A percentile compares a stretch with the other conserved stretches of the same genome.
Evolutionary conservation across 2,888 invertebrate genomes (phyloP).

Genomic region (Fragum fragum): DNA sequence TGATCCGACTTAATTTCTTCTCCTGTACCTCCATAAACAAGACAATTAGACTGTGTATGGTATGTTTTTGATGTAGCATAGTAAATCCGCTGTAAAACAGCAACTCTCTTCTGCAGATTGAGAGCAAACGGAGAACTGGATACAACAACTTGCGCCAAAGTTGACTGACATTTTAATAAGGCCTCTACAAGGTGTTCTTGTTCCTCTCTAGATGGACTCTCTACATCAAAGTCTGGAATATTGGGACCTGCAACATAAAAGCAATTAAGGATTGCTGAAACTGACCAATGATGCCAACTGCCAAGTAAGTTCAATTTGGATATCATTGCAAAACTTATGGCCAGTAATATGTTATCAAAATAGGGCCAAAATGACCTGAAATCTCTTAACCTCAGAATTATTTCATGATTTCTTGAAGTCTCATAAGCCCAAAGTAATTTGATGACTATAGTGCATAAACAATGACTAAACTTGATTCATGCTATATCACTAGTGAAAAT

Average conservation of each 20-base stretch:
- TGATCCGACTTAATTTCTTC: slow-evolving; percentile 28
- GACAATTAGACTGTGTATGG: slow-evolving; percentile 83
- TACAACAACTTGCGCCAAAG: slow-evolving; percentile 89
- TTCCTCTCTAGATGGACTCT: slow-evolving; percentile 87
- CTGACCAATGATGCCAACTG: too few species aligned
- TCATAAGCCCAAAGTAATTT: too few species aligned
- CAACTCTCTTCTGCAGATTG: slow-evolving; percentile 88
- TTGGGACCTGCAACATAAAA: slow-evolving; percentile 76
- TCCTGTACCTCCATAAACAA: slow-evolving; percentile 35
- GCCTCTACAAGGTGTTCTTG: slow-evolving; percentile 88
- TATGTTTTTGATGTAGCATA: slow-evolving; percentile 89
- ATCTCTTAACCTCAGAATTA: too few species aligned
- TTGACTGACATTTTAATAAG: slow-evolving; percentile 88
- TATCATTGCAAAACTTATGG: too few species aligned
- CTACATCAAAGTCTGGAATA: slow-evolving; percentile 89
- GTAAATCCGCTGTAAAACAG: slow-evolving; percentile 89
- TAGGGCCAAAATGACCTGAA: too few species aligned
- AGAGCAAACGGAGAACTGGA: slow-evolving; percentile 89
- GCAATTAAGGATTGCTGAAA: too few species aligned
- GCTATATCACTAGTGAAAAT: too few species aligned
- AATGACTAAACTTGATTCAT: too few species aligned
- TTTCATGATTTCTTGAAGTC: too few species aligned
- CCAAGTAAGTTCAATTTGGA: too few species aligned
- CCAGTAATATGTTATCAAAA: too few species aligned
- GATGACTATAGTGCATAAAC: too few species aligned